Evolutionary conservation across 2,113 vertebrate species (phyloP).

Genomic region (Myotis davidii): DNA sequence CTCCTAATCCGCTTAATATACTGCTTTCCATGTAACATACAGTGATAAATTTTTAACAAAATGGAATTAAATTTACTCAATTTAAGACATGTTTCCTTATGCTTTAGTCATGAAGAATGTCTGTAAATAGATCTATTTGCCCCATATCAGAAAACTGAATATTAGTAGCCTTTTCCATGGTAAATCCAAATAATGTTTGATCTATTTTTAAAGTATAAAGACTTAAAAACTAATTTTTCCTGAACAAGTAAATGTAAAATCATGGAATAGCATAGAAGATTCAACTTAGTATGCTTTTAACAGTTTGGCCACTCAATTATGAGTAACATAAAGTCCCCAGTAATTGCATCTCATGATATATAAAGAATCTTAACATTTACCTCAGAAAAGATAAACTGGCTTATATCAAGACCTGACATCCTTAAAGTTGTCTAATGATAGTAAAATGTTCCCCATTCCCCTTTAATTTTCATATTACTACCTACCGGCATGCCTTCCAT

Average conservation of each 20-base stretch:
- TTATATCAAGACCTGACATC: background rate
- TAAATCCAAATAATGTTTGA: background rate
- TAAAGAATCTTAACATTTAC: background rate
- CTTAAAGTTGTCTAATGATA: background rate
- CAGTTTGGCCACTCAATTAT: background rate
- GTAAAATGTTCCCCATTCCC: background rate
- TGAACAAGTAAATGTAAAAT: background rate
- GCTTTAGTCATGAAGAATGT: background rate
- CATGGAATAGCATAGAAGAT: background rate
- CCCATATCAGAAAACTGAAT: background rate
- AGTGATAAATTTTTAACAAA: background rate
- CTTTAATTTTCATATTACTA: background rate
- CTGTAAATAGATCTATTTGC: background rate
- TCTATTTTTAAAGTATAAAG: background rate
- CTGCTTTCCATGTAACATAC: background rate
- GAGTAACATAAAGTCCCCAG: background rate
- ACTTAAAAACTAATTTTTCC: conserved; percentile 3
- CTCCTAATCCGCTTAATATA: background rate
- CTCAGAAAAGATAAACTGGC: background rate
- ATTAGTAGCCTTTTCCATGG: background rate
- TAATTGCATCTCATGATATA: background rate
- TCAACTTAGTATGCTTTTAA: background rate
- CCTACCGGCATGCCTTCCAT: background rate
- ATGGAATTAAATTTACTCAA: background rate
- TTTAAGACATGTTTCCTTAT: background rate